These are phyloP conservation scores for Tolmerus cingulatus DNA, from an alignment of 2,888 invertebrate species.

Conservation along the genomic window DNA sequence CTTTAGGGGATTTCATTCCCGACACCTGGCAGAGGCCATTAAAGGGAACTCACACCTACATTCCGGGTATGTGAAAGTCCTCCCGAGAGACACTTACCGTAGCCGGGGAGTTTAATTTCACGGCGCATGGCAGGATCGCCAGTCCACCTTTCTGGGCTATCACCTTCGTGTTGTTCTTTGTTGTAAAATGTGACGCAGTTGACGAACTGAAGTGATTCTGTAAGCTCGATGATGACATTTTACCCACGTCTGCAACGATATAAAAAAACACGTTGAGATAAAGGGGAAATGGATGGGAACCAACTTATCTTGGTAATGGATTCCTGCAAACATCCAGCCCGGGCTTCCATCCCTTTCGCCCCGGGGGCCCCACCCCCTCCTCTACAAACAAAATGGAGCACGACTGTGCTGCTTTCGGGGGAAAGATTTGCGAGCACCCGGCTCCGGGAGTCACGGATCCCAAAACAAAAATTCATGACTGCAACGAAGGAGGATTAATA, in stretches of 20 bases:
- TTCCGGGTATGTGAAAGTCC: neutral
- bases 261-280: constrained; percentile 32
- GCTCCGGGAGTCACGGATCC: neutral
- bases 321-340: neutral
- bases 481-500: neutral
- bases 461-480: neutral
- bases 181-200: constrained; percentile 59
- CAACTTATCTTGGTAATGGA: constrained; percentile 18
- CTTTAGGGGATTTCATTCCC: neutral
- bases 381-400: neutral
- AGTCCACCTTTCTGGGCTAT: constrained; percentile 62
- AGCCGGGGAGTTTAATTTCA: constrained; percentile 62
- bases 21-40: neutral
- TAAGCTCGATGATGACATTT: constrained; percentile 57
- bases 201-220: constrained; percentile 60
- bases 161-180: constrained; percentile 62
- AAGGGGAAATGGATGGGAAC: constrained; percentile 12
- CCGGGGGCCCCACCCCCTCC: neutral
- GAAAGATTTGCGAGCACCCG: neutral
- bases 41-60: neutral
- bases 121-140: constrained; percentile 62
- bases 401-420: neutral
- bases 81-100: constrained; percentile 56
- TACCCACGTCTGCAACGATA: constrained; percentile 57
- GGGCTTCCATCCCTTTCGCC: neutral